phyloP scores from a whole-genome alignment of 1,140 invertebrate species.

The Cydia splendana region DNA sequence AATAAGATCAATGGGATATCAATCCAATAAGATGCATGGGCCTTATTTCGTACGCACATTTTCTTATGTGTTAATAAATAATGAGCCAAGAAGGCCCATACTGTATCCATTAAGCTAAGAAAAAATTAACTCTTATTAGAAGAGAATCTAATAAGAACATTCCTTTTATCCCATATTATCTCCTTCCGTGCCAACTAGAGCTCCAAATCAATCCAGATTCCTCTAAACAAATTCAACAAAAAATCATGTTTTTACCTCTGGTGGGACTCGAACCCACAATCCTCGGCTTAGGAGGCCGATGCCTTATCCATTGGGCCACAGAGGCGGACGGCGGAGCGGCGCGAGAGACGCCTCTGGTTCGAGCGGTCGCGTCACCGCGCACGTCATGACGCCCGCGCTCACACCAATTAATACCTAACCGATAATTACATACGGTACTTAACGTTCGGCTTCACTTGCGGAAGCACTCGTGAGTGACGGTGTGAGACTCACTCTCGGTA shows the following conservation, averaged over 20 bases:
- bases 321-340: conserved; percentile 74
- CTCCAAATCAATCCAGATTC: not conserved
- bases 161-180: not conserved
- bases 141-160: not conserved
- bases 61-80: not conserved
- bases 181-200: not conserved
- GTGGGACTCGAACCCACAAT: conserved; percentile 88
- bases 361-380: conserved; percentile 54
- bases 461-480: not conserved
- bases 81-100: not conserved
- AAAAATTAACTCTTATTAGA: not conserved
- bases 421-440: conserved; percentile 31
- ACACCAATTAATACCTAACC: conserved; percentile 40
- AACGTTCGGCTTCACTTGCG: conserved; percentile 12
- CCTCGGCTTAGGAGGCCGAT: conserved; percentile 88
- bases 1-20: no score
- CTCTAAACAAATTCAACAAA: conserved; percentile 38
- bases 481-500: not conserved
- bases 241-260: conserved; percentile 81
- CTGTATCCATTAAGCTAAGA: not conserved
- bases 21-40: no score
- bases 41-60: no score
- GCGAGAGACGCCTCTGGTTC: conserved; percentile 47
- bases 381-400: conserved; percentile 51
- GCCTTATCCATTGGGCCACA: conserved; percentile 89